A percentile compares a stretch with the other conserved stretches of the same genome.
Evolutionary conservation across 2,113 vertebrate genomes (phyloP).

Genomic region (Indicator maculatus): DNA sequence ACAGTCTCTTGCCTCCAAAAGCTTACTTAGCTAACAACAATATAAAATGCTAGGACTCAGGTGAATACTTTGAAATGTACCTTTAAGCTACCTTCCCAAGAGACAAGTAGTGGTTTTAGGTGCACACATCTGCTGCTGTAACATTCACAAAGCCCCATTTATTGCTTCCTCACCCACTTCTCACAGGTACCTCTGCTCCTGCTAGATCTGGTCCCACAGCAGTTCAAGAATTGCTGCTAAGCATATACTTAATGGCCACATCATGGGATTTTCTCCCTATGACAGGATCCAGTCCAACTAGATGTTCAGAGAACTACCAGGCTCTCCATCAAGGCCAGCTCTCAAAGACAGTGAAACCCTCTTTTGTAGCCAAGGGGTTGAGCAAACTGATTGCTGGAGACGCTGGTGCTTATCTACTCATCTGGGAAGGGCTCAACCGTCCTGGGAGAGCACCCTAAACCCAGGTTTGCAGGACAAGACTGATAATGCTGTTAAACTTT

Average conservation of each 20-base stretch:
- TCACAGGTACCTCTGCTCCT: background rate
- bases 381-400: background rate
- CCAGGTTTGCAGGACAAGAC: background rate
- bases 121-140: too few species aligned
- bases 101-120: background rate
- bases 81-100: background rate
- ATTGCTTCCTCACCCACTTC: background rate
- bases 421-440: background rate
- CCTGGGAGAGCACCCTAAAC: background rate
- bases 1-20: background rate
- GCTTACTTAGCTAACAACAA: background rate
- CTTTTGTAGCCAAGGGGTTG: background rate
- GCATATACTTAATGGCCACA: background rate
- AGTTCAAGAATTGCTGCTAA: background rate
- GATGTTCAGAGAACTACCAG: background rate
- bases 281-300: background rate
- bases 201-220: background rate
- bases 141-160: accelerated
- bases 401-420: background rate
- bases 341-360: background rate
- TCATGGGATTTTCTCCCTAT: background rate
- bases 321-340: background rate
- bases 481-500: background rate
- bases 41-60: background rate
- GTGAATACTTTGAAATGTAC: background rate